Evolutionary conservation across 2,113 vertebrate species (phyloP), one percentile per base, ranked within the genome.

Genomic region (Recurvirostra avosetta): DNA sequence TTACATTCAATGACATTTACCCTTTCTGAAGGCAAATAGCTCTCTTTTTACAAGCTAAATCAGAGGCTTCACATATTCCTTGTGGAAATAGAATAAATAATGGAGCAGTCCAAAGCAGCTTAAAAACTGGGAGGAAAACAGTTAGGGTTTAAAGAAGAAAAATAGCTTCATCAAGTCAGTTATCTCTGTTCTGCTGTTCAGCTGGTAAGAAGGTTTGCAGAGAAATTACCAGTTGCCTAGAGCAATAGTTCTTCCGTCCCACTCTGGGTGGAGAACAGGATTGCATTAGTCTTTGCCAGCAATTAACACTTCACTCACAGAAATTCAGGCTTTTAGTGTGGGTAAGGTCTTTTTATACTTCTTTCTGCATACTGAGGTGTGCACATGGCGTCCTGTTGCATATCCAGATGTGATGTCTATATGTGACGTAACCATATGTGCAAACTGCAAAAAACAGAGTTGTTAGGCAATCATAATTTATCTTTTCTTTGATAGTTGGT

Each of bases 61-160:
- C 40, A 53, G 10, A 58, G 38, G 9, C 2, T 65, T 9, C 0
- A 0, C 12, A 49, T 40, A 70, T 56, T 65, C 4, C 25, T 68
- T 49, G 36, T 6, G 38, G 43, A 93, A 67, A 70, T 61, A 52
- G 0, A 52, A 29, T 7, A 66, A 55, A 25, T 26, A 87, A 29
- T 15, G 53, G 38, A 75, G 15, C 7, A 27, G 15, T 45, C 32
- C 30, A 90, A 45, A 80, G 25, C 7, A 73, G 18, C 12, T 66
- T 68, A 56, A 79, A 88, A 79, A 56, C 38, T 41, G 16, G 3
- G 23, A 85, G 6, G 6, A 81, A 55, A 84, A 78, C 2, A 74
- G 12, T 12, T 61, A 30, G 6, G 9, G 12, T 78, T 94, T 63
- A 77, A 77, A 84, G 38, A 84, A 62, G 36, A 76, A 55, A 59